These are phyloP conservation scores for Phylloscopus trochiloides DNA, from an alignment of 2,113 vertebrate genomes.

Conservation along the genomic window DNA sequence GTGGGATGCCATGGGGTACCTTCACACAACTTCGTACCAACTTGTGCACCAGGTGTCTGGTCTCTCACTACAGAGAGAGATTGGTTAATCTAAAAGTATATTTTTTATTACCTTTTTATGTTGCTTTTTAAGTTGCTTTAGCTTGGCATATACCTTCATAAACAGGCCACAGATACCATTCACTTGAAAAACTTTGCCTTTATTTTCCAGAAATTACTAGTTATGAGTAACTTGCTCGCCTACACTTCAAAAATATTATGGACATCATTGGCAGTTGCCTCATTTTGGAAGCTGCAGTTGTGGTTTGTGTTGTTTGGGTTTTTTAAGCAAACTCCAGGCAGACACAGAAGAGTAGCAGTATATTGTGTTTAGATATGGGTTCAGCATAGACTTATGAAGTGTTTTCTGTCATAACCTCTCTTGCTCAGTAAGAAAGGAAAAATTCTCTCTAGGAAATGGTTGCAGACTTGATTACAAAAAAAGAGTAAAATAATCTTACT, in stretches of 20 bases:
- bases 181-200: not conserved
- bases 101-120: not conserved
- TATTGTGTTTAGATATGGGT: not conserved
- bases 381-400: not conserved
- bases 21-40: not conserved
- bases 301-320: not conserved
- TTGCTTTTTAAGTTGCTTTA: not conserved
- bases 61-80: not conserved
- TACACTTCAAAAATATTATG: fast-evolving
- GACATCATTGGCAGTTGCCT: not conserved
- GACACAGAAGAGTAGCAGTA: not conserved
- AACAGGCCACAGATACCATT: not conserved
- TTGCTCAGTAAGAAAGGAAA: not conserved
- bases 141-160: not conserved
- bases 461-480: not conserved
- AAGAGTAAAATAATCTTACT: not conserved
- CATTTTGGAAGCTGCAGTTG: not conserved
- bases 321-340: not conserved
- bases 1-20: not conserved
- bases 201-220: not conserved
- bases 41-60: not conserved
- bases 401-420: not conserved
- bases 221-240: not conserved
- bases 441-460: not conserved
- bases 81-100: not conserved